A percentile compares a stretch with the other conserved stretches of the same genome.
Conservation (phyloP, 2,797 vertebrate species). For the Lutjanus campechanus region DNA sequence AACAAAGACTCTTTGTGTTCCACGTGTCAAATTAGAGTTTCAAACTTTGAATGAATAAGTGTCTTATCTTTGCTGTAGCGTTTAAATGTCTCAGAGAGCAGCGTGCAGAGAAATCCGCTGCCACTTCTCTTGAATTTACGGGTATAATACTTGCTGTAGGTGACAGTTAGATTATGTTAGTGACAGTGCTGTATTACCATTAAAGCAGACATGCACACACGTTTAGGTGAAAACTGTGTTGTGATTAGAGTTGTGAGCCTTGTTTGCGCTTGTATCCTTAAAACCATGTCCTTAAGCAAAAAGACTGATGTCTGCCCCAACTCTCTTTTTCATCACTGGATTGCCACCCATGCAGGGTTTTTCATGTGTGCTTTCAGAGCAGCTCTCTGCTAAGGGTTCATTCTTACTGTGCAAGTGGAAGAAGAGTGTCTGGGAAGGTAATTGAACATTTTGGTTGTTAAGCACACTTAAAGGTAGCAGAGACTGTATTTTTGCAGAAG, state of each 20-base stretch:
- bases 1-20: background rate
- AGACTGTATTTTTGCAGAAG: conserved; percentile 18
- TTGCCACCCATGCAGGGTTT: conserved; percentile 7
- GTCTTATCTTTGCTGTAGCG: background rate
- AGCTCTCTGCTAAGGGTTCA: conserved; percentile 21
- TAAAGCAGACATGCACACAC: background rate
- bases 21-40: background rate
- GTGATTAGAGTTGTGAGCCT: background rate
- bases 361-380: conserved; percentile 18
- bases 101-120: background rate
- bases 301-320: background rate
- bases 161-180: conserved; percentile 5
- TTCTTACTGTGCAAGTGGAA: conserved; percentile 22
- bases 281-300: background rate
- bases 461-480: conserved; percentile 25
- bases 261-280: conserved; percentile 2
- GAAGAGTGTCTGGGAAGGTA: conserved; percentile 34
- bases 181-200: background rate
- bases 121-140: background rate
- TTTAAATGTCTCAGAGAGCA: background rate
- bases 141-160: background rate
- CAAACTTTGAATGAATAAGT: background rate
- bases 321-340: background rate
- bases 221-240: background rate
- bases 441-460: conserved; percentile 36